Conservation (phyloP, 2,113 vertebrate species). For the Callopanchax toddi region DNA sequence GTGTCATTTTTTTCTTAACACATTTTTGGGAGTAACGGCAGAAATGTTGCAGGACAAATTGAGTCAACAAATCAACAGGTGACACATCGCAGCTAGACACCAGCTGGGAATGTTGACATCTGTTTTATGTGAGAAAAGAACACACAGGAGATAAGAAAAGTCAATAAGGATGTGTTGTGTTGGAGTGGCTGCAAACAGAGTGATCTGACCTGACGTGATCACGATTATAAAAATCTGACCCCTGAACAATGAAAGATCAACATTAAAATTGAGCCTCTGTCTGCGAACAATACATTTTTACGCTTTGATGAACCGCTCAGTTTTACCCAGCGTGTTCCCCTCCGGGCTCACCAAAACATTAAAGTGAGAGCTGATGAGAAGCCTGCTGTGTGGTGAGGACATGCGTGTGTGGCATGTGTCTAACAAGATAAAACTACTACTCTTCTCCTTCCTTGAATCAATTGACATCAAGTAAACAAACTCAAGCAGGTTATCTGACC, state of each 20-base stretch:
- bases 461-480: background rate
- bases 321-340: background rate
- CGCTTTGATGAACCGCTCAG: constrained; percentile 24
- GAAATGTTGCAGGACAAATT: too few species aligned
- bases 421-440: constrained; percentile 7
- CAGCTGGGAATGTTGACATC: background rate
- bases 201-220: background rate
- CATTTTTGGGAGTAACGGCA: too few species aligned
- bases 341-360: constrained; percentile 22
- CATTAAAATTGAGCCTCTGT: background rate
- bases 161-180: constrained; percentile 38
- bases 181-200: constrained; percentile 3
- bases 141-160: constrained; percentile 15
- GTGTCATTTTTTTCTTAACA: constrained; percentile 6
- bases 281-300: constrained; percentile 17
- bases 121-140: constrained; percentile 1
- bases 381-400: constrained; percentile 22
- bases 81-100: background rate
- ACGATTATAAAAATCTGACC: background rate
- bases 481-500: too few species aligned
- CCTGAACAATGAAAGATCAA: too few species aligned
- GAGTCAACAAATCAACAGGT: background rate
- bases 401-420: background rate
- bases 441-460: background rate
- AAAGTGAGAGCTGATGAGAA: constrained; percentile 28